These are phyloP conservation scores for Poeciliopsis infans DNA, from an alignment of 2,797 vertebrate species.

Conservation along the genomic window DNA sequence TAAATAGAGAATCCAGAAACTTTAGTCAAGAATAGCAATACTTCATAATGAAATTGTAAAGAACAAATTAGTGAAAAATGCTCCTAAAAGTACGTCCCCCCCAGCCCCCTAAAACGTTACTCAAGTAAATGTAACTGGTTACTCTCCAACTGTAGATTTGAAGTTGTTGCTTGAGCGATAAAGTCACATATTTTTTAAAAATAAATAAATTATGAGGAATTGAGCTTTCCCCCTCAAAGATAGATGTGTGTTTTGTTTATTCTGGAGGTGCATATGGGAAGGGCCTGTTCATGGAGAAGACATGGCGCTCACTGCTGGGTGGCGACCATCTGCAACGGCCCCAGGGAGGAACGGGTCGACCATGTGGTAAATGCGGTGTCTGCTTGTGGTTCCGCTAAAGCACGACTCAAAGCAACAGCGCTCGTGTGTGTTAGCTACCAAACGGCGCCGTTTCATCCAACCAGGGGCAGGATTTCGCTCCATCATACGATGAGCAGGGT, in stretches of 20 bases:
- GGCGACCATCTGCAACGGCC: slow-evolving; percentile 21
- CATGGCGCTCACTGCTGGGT: slow-evolving; percentile 29
- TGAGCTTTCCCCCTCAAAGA: neutral
- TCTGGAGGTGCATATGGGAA: slow-evolving; percentile 4
- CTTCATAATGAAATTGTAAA: no score
- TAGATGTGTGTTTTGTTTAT: neutral
- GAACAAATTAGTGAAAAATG: no score
- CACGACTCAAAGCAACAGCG: neutral
- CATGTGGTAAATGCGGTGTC: slow-evolving; percentile 8
- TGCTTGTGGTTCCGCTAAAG: neutral
- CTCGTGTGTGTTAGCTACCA: neutral
- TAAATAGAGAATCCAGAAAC: no score
- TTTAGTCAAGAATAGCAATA: no score
- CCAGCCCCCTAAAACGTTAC: no score
- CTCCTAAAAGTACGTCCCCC: no score
- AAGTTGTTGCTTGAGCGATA: neutral
- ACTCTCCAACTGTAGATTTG: neutral
- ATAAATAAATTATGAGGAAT: neutral
- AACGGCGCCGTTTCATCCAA: neutral
- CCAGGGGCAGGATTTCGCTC: neutral
- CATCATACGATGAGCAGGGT: neutral
- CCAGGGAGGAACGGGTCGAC: slow-evolving; percentile 4
- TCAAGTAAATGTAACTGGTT: neutral
- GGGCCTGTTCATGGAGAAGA: slow-evolving; percentile 14
- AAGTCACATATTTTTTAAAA: neutral